Base-by-base conservation (phyloP, 2,888 invertebrate species). In the Trachelus stipa region DNA sequence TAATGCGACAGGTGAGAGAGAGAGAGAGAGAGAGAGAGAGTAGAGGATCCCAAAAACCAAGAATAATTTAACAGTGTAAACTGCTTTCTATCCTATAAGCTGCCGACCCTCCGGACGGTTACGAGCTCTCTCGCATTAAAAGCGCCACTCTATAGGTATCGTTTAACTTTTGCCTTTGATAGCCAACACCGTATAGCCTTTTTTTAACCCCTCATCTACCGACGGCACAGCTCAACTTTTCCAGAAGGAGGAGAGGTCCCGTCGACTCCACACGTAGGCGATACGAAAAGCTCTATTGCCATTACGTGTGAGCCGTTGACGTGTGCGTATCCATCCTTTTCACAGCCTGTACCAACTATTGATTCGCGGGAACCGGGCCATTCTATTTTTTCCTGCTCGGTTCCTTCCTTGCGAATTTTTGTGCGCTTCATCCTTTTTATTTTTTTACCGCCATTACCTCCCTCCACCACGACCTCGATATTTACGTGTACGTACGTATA, bases 81-180 rank as follows among this genome's bases (percentile, higher is more conserved):
- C 85, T 80, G 84, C 76, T 85, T 83, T 85, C 84, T 81, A 80
- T 82, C 80, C 83, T 80, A 77, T 81, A 82, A 85, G 79, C 86
- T 86, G 80, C 79, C 81, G 86, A 85, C 86, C 85, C 85, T 83
- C 86, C 79, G 81, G 81, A 82, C 86, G 80, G 86, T 86, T 86
- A 83, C 81, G 71, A 76, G 80, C 80, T 79, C 80, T 79, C 78
- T 80, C 80, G 79, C 85, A 85, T 86, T 85, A 86, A 86, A 85
- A 86, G 86, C 86, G 85, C 83, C 85, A 85, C 85, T 86, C 83
- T 83, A 80, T 82, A 84, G 86, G 86, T 85, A 85, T 84, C 83
- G 85, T 79, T 79, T 80, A 85, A 85, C 85, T 85, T 85, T 83
- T 83, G 80, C 85, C 84, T 86, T 85, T 86, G 85, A 85, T 85